These are phyloP conservation scores for Lonchura striata DNA, from an alignment of 2,113 vertebrate genomes.

Conservation along the genomic window DNA sequence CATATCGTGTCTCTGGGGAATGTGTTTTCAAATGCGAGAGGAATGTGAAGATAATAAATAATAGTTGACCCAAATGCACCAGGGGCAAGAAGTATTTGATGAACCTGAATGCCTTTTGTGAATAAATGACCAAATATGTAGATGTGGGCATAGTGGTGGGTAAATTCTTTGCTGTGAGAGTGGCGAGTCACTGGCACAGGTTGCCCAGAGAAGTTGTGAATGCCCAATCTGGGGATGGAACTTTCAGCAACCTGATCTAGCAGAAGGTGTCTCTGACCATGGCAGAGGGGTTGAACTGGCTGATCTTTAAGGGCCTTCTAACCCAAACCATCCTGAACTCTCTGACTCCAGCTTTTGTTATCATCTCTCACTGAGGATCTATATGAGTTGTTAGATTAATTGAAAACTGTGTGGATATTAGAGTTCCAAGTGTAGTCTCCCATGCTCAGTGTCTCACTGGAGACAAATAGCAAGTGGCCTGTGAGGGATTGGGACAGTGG, in stretches of 20 bases:
- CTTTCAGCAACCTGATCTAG: not conserved
- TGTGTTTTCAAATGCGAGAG: not conserved
- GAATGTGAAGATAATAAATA: not conserved
- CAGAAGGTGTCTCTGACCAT: not conserved
- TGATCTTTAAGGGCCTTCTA: not conserved
- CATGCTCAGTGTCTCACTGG: not conserved
- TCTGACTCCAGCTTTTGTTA: not conserved
- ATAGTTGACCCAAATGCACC: not conserved
- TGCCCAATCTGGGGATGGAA: not conserved
- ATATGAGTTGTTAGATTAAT: not conserved
- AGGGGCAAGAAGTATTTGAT: not conserved
- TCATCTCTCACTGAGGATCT: not conserved
- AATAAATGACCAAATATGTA: not conserved
- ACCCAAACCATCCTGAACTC: not conserved
- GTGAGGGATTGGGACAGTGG: not conserved
- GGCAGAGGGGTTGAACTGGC: not conserved
- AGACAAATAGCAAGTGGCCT: not conserved
- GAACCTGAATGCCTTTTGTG: not conserved
- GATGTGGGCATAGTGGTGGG: not conserved
- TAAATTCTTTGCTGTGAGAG: not conserved
- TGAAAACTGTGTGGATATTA: fast-evolving
- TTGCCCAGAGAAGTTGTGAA: not conserved
- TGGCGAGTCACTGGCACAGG: not conserved
- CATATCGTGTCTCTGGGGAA: not conserved
- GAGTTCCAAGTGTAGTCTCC: not conserved